Conservation (phyloP, 2,113 vertebrate species). For the Heterochromis multidens region DNA sequence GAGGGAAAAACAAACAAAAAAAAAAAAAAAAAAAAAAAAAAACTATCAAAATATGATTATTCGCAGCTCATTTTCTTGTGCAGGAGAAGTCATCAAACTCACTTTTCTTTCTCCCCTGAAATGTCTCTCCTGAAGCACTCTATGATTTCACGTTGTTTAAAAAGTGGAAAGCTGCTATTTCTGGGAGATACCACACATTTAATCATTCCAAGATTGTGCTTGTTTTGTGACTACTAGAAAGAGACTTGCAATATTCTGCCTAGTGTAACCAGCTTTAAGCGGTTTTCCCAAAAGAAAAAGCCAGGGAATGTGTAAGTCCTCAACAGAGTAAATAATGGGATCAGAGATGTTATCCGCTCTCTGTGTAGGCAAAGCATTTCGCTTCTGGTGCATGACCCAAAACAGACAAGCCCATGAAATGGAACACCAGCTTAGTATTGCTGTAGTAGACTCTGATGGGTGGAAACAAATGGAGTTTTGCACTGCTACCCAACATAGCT, state of each 20-base stretch:
- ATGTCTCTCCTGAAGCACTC: constrained; percentile 16
- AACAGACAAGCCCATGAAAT: constrained; percentile 59
- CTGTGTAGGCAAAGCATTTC: constrained; percentile 45
- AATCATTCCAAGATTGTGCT: constrained; percentile 2
- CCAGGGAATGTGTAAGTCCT: background rate
- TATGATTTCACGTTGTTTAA: background rate
- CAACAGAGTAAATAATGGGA: constrained; percentile 32
- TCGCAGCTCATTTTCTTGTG: background rate
- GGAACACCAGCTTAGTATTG: constrained; percentile 60
- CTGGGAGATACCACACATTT: constrained; percentile 6
- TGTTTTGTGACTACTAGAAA: constrained; percentile 6
- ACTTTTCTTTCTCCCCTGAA: background rate
- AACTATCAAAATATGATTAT: background rate
- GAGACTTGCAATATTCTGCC: background rate
- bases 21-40: background rate
- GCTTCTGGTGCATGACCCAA: constrained; percentile 50
- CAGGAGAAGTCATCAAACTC: background rate
- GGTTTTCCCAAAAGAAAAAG: background rate
- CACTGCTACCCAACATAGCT: constrained; percentile 38
- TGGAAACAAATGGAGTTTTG: constrained; percentile 60
- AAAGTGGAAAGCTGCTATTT: constrained; percentile 25
- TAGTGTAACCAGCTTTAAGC: background rate
- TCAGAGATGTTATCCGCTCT: constrained; percentile 1
- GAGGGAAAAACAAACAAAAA: too few species aligned
- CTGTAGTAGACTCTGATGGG: constrained; percentile 46